These are phyloP conservation scores for Ceratina australensis DNA, from an alignment of 1,140 invertebrate genomes.

Conservation along the genomic window DNA sequence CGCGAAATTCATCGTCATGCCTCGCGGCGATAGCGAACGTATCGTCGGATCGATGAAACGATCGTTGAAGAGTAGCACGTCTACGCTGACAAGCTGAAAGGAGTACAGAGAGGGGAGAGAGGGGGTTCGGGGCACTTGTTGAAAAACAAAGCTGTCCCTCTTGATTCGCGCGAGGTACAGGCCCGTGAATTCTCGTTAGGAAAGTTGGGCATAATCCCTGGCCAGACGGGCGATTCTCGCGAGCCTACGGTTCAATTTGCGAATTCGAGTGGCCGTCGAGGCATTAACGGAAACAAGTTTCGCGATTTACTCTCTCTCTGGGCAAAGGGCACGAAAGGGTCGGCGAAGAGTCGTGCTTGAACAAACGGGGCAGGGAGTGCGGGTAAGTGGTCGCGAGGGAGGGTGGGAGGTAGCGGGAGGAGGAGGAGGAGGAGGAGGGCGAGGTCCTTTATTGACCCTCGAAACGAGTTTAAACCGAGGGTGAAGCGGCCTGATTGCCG, in stretches of 20 bases:
- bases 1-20: no score
- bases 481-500: conserved; percentile 57
- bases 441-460: conserved; percentile 51
- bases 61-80: no score
- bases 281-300: conserved; percentile 45
- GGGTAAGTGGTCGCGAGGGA: neutral
- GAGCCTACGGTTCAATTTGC: conserved; percentile 35
- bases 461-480: conserved; percentile 62
- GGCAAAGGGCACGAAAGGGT: conserved; percentile 40
- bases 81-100: neutral
- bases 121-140: neutral
- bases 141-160: neutral
- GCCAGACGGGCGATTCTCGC: neutral
- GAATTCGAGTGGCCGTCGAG: conserved; percentile 34
- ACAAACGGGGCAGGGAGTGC: neutral
- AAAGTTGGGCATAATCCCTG: neutral
- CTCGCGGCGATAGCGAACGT: no score
- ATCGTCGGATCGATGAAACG: no score
- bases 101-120: no score
- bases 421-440: neutral
- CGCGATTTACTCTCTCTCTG: conserved; percentile 28
- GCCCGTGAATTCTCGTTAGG: neutral
- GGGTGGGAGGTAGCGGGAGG: neutral
- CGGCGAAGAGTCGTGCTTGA: conserved; percentile 21
- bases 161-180: neutral